phyloP scores from a whole-genome alignment of 2,888 invertebrate species.

The Philopedon plagiatum region DNA sequence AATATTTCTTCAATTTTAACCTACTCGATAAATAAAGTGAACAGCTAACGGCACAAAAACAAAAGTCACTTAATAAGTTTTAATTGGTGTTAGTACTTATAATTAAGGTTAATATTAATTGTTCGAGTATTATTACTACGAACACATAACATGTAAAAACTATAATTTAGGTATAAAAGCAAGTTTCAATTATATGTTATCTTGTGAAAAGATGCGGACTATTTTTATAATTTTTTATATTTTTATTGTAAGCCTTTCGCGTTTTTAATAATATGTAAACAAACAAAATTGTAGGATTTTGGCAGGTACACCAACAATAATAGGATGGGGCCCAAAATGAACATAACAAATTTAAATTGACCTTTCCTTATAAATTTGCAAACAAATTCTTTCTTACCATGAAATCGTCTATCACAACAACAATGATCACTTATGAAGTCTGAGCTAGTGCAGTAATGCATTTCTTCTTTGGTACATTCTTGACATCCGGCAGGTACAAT shows the following conservation, averaged over 20 bases:
- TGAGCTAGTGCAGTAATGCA: constrained; percentile 75
- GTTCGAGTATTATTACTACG: neutral
- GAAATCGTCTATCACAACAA: constrained; percentile 74
- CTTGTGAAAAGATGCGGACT: too few relatives aligned
- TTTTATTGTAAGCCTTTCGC: too few relatives aligned
- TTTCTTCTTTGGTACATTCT: constrained; percentile 74
- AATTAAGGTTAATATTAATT: constrained; percentile 40
- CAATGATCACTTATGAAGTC: constrained; percentile 75
- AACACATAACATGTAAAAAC: neutral
- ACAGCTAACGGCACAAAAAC: constrained; percentile 9
- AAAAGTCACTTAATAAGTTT: constrained; percentile 20
- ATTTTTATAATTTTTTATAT: too few relatives aligned
- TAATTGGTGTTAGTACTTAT: constrained; percentile 37
- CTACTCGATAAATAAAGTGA: neutral
- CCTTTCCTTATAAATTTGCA: too few relatives aligned
- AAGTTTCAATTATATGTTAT: neutral
- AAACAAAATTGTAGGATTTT: too few relatives aligned
- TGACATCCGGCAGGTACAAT: constrained; percentile 74
- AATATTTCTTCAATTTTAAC: constrained; percentile 2
- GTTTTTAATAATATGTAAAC: too few relatives aligned
- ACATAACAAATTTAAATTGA: too few relatives aligned
- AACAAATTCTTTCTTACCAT: constrained; percentile 65
- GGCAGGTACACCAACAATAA: too few relatives aligned
- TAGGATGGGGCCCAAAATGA: too few relatives aligned
- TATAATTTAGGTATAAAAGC: neutral